Evolutionary conservation across 2,888 invertebrate genomes (phyloP), one percentile per base, ranked within the genome.

Genomic region (Drosophila rellima): DNA sequence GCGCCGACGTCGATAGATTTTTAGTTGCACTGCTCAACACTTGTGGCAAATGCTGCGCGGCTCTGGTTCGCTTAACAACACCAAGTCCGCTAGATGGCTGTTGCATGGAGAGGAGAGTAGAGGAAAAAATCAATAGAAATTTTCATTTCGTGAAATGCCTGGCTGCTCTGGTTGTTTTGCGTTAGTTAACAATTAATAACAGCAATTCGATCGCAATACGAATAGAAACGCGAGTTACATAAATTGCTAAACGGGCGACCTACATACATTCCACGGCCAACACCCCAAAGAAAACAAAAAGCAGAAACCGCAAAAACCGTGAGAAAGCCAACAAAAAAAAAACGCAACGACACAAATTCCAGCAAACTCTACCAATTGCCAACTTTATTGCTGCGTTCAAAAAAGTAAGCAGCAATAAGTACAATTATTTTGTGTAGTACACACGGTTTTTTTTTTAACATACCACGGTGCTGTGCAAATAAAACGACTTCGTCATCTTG

Each of bases 61-160:
- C 18, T 7, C 7, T 15, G 15, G 11, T 26, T 15, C 5, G 10
- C 10, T 76, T 55, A 33, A 26, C 64, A 75, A 39, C 64, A 64
- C 75, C 69, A 63, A 23, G 73, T 61, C 70, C 78, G 70, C 57
- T 71, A 83, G 81, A 70, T 81, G 82, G 79, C 71, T 79, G 77
- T 72, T 77, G 70, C 50, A 42, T 39, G 68, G 87, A 89, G 87
- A 88, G 88, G 70, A 76, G 78, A 59, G 75, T 76, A 70, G 74
- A 82, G 80, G 82, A 91, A 91, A 91, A 91, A 91, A 91, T 91
- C 91, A 91, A 91, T 91, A 91, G 89, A 91, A 91, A 86, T 91
- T 91, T 91, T 91, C 91, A 78, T 87, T 76, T 74, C 63, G 89
- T 86, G 80, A 71, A 74, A 74, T 72, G 78, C 81, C 63, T 79